A percentile compares a stretch with the other conserved stretches of the same genome.
phyloP scores from a whole-genome alignment of 1,140 invertebrate genomes.

The Drosophila pandora region DNA sequence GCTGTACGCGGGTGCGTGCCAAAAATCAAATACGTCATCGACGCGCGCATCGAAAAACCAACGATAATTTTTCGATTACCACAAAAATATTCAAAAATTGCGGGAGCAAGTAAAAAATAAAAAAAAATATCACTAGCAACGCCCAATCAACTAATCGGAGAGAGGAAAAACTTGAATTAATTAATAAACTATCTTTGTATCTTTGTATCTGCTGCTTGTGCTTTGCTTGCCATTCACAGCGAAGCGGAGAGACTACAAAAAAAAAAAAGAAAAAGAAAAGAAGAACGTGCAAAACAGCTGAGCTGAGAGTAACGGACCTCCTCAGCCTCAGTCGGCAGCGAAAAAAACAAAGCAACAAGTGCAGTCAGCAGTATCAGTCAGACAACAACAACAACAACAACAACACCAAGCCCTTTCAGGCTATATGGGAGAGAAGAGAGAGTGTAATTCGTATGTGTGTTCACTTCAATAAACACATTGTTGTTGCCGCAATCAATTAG shows the following conservation, averaged over 20 bases:
- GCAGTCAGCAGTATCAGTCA: conserved; percentile 25
- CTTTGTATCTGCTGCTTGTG: conserved; percentile 1
- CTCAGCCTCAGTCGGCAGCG: neutral
- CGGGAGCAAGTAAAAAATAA: conserved; percentile 34
- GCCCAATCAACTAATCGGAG: conserved; percentile 62
- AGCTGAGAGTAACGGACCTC: conserved; percentile 39
- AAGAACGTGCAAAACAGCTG: conserved; percentile 74
- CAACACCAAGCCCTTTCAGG: conserved; percentile 35
- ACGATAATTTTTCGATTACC: neutral
- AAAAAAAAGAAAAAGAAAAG: conserved; percentile 24
- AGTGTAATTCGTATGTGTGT: neutral
- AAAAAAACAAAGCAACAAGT: conserved; percentile 49
- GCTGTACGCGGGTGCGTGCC: conserved; percentile 59
- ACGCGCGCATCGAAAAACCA: conserved; percentile 62
- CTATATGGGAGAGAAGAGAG: neutral
- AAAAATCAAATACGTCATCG: conserved; percentile 71
- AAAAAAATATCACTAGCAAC: conserved; percentile 5
- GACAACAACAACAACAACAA: conserved; percentile 22
- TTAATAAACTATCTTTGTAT: conserved; percentile 59
- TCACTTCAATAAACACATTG: conserved; percentile 14
- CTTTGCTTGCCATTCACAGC: conserved; percentile 53
- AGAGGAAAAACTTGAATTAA: conserved; percentile 63
- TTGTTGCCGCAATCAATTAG: conserved; percentile 61
- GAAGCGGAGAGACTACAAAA: conserved; percentile 16
- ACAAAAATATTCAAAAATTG: conserved; percentile 41